Conservation (phyloP, 2,888 invertebrate species). For the Trachelus troglodyta region DNA sequence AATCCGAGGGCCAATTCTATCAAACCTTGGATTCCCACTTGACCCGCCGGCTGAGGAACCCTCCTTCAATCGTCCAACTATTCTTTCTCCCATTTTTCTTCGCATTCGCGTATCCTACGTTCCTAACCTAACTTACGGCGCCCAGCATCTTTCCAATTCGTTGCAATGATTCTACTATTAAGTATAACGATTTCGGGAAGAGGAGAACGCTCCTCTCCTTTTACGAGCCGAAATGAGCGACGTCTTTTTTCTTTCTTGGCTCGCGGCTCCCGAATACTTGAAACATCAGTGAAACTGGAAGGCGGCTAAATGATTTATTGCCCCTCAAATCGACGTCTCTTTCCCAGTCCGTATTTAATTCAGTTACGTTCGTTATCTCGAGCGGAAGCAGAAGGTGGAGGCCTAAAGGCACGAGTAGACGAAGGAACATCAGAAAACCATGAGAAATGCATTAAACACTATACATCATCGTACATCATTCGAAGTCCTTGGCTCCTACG, state of each 20-base stretch:
- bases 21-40: neutral
- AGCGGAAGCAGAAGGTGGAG: constrained; percentile 17
- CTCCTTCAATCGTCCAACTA: neutral
- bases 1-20: neutral
- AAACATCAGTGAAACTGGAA: neutral
- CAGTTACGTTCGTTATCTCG: constrained; percentile 41
- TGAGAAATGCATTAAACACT: constrained; percentile 11
- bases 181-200: neutral
- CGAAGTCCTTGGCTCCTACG: neutral
- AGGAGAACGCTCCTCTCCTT: neutral
- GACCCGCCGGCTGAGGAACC: neutral
- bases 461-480: constrained; percentile 17
- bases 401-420: neutral
- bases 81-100: neutral
- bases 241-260: neutral
- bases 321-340: neutral
- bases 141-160: neutral
- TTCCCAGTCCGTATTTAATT: constrained; percentile 15
- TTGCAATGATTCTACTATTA: neutral
- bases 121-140: neutral
- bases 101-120: too few species aligned
- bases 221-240: neutral
- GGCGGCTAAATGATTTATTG: neutral
- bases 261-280: neutral
- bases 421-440: constrained; percentile 15